Evolutionary conservation across 2,797 vertebrate species (phyloP).

Genomic region (Xyrichtys novacula): DNA sequence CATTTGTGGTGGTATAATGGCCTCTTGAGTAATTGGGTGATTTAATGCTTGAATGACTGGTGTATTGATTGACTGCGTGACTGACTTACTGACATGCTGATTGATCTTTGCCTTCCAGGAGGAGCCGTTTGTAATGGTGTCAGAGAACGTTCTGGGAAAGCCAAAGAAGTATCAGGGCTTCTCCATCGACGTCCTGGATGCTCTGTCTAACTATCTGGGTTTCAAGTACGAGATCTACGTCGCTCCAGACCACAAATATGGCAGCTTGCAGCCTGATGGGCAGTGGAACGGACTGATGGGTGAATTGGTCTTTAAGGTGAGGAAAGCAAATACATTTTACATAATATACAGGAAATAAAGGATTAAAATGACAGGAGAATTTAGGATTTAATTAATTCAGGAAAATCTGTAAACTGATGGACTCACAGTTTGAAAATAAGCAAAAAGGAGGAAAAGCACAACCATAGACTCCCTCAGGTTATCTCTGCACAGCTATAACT

Average conservation of each 20-base stretch:
- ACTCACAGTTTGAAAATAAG: slow-evolving; percentile 5
- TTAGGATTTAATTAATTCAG: no score
- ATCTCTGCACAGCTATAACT: slow-evolving; percentile 15
- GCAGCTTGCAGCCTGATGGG: slow-evolving; percentile 93
- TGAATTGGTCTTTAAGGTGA: slow-evolving; percentile 97
- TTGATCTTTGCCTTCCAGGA: slow-evolving; percentile 85
- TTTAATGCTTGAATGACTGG: slow-evolving; percentile 55
- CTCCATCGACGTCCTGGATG: slow-evolving; percentile 96
- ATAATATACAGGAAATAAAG: neutral
- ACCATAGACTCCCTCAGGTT: slow-evolving; percentile 16
- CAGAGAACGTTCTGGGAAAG: slow-evolving; percentile 97
- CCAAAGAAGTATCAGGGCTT: slow-evolving; percentile 98
- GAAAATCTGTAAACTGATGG: no score
- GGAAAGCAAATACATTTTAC: slow-evolving; percentile 25
- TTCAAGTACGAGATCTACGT: slow-evolving; percentile 99
- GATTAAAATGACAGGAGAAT: no score
- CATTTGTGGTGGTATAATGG: slow-evolving; percentile 29
- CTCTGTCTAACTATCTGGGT: slow-evolving; percentile 95
- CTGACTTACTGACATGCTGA: slow-evolving; percentile 43
- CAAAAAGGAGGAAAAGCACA: neutral
- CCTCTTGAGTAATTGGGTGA: slow-evolving; percentile 48
- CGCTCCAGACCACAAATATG: slow-evolving; percentile 96
- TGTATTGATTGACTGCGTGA: slow-evolving; percentile 49
- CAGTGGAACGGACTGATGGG: slow-evolving; percentile 98
- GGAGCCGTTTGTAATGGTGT: slow-evolving; percentile 99